Conservation (phyloP, 2,113 vertebrate species). For the Rutilus rutilus region DNA sequence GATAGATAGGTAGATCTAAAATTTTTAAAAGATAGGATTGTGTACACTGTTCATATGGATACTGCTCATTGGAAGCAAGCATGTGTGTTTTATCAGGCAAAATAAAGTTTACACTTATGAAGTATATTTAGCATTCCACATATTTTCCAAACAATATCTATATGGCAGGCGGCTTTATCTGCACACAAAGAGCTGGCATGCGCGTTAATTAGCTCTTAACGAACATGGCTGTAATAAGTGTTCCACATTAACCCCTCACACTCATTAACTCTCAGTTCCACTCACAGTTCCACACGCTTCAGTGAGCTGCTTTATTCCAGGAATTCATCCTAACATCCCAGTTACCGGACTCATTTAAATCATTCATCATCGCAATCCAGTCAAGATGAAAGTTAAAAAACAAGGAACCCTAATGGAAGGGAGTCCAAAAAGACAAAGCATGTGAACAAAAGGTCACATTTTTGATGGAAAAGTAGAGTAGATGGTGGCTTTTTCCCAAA, state of each 20-base stretch:
- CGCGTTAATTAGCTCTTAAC: constrained; percentile 71
- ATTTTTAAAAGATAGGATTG: too few relatives aligned
- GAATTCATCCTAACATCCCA: background rate
- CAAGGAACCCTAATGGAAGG: constrained; percentile 22
- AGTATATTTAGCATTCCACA: background rate
- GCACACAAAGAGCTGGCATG: constrained; percentile 59
- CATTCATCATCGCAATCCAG: background rate
- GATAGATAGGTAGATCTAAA: too few relatives aligned
- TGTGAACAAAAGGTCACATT: background rate
- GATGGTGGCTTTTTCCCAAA: background rate
- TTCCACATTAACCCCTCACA: constrained; percentile 21
- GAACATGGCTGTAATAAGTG: constrained; percentile 67
- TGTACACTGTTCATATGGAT: background rate
- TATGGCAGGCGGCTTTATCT: background rate
- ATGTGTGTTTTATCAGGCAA: background rate
- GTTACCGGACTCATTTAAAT: constrained; percentile 9
- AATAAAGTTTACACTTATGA: background rate
- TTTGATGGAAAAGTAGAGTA: constrained; percentile 13
- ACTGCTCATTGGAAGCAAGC: background rate
- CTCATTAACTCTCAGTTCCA: constrained; percentile 17
- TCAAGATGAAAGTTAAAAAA: background rate
- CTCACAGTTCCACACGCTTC: constrained; percentile 26
- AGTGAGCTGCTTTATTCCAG: constrained; percentile 9
- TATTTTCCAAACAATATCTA: constrained; percentile 22
- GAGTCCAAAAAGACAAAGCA: background rate